Evolutionary conservation across 2,888 invertebrate genomes (phyloP), one percentile per base, ranked within the genome.

Genomic region (Drosophila ezoana): DNA sequence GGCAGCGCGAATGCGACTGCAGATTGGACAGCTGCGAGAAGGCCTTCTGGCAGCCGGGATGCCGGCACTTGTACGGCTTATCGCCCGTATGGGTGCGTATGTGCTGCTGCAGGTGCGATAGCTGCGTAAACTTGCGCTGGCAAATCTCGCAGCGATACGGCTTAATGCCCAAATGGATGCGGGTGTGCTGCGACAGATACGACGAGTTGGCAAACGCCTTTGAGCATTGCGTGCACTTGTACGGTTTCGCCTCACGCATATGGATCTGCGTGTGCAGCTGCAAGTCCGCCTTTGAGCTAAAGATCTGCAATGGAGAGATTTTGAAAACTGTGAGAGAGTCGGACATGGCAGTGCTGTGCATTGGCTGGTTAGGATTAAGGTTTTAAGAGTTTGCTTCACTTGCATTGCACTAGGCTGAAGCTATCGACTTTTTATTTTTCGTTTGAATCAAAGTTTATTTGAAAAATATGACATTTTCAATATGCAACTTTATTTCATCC

Each of bases 141-240:
- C 98, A 99, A 92, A 98, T 98, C 93, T 98, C 98, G 93, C 98
- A 99, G 89, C 98, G 96, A 94, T 99, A 99, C 56, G 99, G 99
- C 93, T 99, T 99, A 93, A 99, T 98, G 90, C 99, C 99, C 89
- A 99, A 95, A 93, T 99, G 99, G 93, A 99, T 99, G 90, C 99
- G 95, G 89, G 98, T 98, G 93, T 99, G 99, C 93, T 99, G 99
- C 72, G 98, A 98, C 91, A 99, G 95, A 95, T 99, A 99, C 90
- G 98, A 98, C 86, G 98, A 98, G 95, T 99, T 99, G 91, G 99
- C 99, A 93, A 99, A 99, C 87, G 98, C 98, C 93, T 99, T 99
- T 89, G 98, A 96, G 94, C 99, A 99, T 93, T 99, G 99, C 76
- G 98, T 97, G 94, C 99, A 99, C 93, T 99, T 98, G 95, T 99